These are phyloP conservation scores for Alosa sapidissima DNA, from an alignment of 2,797 vertebrate species.

Conservation along the genomic window DNA sequence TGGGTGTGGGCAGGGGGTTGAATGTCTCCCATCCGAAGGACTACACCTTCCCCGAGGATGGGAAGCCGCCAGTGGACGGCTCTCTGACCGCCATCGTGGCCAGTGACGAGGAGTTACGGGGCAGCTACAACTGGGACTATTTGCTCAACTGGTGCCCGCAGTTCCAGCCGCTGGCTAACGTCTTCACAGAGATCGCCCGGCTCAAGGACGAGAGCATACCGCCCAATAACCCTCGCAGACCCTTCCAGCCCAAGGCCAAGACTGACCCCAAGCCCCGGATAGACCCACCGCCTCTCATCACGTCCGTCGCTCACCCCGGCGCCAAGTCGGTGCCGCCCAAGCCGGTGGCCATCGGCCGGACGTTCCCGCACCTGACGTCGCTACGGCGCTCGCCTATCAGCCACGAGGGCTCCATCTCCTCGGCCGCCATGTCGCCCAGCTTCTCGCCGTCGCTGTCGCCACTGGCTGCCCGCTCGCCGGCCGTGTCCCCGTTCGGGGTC, in stretches of 20 bases:
- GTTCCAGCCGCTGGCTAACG: slow-evolving; percentile 95
- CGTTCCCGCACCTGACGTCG: slow-evolving; percentile 87
- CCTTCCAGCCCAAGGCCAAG: slow-evolving; percentile 86
- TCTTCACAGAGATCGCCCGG: slow-evolving; percentile 96
- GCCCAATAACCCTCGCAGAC: slow-evolving; percentile 83
- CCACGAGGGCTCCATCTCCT: slow-evolving; percentile 93
- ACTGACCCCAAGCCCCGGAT: slow-evolving; percentile 91
- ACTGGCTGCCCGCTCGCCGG: slow-evolving; percentile 90
- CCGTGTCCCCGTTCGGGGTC: slow-evolving; percentile 94
- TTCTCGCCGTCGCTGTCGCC: slow-evolving; percentile 96
- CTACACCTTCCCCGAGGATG: slow-evolving; percentile 93
- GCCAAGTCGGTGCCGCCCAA: slow-evolving; percentile 97
- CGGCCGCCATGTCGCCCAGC: slow-evolving; percentile 96
- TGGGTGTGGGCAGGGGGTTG: slow-evolving; percentile 86
- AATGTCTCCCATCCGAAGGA: slow-evolving; percentile 89
- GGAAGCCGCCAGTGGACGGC: slow-evolving; percentile 90
- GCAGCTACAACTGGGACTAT: slow-evolving; percentile 99
- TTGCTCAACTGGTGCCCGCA: slow-evolving; percentile 98
- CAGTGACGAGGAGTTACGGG: slow-evolving; percentile 94
- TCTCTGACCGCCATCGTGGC: slow-evolving; percentile 96
- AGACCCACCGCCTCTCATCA: slow-evolving; percentile 96
- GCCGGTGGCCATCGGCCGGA: slow-evolving; percentile 85
- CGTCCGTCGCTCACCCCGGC: slow-evolving; percentile 94
- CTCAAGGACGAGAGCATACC: slow-evolving; percentile 92
- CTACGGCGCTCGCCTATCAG: slow-evolving; percentile 94